Conservation (phyloP, 2,888 invertebrate species). For the Cheilosia impressa region DNA sequence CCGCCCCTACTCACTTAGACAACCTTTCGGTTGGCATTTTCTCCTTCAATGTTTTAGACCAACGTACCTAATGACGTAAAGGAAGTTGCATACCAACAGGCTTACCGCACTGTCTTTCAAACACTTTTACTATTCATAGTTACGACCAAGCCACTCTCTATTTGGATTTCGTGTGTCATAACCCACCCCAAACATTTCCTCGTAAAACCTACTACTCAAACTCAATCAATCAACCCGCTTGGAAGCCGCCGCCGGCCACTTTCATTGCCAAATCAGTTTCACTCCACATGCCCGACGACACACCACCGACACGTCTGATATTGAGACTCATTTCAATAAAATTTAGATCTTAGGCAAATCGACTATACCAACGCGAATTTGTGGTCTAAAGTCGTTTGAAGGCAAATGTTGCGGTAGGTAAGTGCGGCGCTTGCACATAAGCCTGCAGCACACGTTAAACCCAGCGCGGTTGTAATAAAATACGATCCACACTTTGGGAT, state of each 20-base stretch:
- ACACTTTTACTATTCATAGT: too few relatives aligned
- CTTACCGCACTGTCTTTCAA: too few relatives aligned
- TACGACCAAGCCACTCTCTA: too few relatives aligned
- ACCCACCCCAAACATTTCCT: too few relatives aligned
- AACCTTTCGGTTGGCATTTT: too few relatives aligned
- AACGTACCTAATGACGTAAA: too few relatives aligned
- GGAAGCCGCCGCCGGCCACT: background rate
- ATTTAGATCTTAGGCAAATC: constrained; percentile 6
- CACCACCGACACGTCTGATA: background rate
- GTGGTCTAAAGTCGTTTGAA: background rate
- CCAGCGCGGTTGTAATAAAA: constrained; percentile 19
- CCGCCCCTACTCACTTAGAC: too few relatives aligned
- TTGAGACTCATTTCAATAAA: constrained; percentile 9
- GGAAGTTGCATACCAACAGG: too few relatives aligned
- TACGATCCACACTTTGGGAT: constrained; percentile 24
- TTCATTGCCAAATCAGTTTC: constrained; percentile 6
- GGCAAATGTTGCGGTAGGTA: constrained; percentile 7
- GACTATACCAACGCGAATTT: constrained; percentile 17
- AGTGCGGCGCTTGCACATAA: background rate
- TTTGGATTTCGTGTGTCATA: too few relatives aligned
- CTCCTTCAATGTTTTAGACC: too few relatives aligned
- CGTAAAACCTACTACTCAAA: too few relatives aligned
- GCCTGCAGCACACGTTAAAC: background rate
- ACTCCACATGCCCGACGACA: background rate
- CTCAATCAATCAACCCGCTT: too few relatives aligned